These are phyloP conservation scores for Hemichromis elongatus DNA, from an alignment of 2,113 vertebrate species.

Conservation along the genomic window DNA sequence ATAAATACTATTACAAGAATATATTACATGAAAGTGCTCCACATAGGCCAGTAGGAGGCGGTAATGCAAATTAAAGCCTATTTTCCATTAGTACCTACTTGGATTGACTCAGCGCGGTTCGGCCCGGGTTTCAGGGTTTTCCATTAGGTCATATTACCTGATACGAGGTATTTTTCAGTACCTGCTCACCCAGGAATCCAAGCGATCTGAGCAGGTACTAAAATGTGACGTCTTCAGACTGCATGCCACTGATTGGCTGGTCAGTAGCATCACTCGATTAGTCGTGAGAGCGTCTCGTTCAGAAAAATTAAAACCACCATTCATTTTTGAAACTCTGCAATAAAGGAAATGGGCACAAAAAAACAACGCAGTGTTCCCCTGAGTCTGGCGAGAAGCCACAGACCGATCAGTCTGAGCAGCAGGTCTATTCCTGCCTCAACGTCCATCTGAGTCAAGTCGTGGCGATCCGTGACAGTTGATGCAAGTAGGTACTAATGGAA, in stretches of 20 bases:
- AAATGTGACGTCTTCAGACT: not conserved
- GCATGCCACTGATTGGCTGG: not conserved
- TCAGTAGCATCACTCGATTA: not conserved
- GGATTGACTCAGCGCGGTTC: not conserved
- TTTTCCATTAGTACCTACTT: not conserved
- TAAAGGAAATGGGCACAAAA: not conserved
- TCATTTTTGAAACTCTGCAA: not conserved
- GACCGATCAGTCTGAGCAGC: accelerated
- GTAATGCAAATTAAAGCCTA: not conserved
- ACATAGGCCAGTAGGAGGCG: accelerated
- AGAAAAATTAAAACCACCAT: not conserved
- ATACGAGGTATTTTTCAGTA: not conserved
- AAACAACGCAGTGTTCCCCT: not conserved
- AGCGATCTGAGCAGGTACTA: accelerated
- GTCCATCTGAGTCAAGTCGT: not conserved
- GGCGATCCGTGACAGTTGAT: not conserved
- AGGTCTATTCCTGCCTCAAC: accelerated
- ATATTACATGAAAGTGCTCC: not conserved
- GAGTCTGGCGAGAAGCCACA: not conserved
- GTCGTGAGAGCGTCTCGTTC: no score
- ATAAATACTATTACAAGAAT: not conserved
- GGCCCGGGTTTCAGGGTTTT: not conserved
- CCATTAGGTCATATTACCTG: not conserved
- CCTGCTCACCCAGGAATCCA: not conserved
- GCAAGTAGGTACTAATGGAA: not conserved